Percentiles rank a stretch among this genome's conserved stretches.
phyloP scores from a whole-genome alignment of 2,888 invertebrate genomes.

The Idaea aversata region DNA sequence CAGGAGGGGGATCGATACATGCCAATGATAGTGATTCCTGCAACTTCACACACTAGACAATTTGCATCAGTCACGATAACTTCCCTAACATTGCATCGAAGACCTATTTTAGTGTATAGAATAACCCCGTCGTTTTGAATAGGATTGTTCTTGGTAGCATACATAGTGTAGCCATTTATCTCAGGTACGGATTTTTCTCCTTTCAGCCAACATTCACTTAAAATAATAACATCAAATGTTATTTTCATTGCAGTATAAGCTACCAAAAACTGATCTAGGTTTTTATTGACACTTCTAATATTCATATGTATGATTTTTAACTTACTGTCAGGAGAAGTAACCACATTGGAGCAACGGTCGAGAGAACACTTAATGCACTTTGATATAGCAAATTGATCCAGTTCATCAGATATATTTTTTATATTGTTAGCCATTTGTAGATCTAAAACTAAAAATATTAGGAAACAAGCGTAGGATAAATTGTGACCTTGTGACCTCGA shows the following conservation, averaged over 20 bases:
- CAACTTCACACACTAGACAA: slow-evolving; percentile 3
- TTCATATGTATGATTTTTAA: not conserved
- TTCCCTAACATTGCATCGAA: not conserved
- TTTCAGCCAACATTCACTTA: not conserved
- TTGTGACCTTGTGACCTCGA: too few species aligned
- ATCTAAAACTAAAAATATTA: too few species aligned
- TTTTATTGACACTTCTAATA: slow-evolving; percentile 1
- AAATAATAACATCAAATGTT: not conserved
- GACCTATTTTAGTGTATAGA: not conserved
- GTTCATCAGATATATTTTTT: too few species aligned
- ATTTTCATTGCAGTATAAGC: not conserved
- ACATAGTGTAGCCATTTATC: not conserved
- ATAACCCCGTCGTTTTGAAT: slow-evolving; percentile 1
- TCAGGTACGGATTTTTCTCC: not conserved
- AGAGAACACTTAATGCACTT: too few species aligned
- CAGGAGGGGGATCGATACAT: slow-evolving; percentile 7
- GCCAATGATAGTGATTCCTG: not conserved
- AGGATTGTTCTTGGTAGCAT: not conserved
- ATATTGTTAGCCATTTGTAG: too few species aligned
- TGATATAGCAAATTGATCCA: too few species aligned
- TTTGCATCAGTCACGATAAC: not conserved
- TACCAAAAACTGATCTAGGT: not conserved
- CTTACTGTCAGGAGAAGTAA: too few species aligned
- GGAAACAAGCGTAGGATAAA: too few species aligned
- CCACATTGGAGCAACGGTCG: too few species aligned